Evolutionary conservation across 2,888 invertebrate genomes (phyloP).

Genomic region (Meta bourneti): DNA sequence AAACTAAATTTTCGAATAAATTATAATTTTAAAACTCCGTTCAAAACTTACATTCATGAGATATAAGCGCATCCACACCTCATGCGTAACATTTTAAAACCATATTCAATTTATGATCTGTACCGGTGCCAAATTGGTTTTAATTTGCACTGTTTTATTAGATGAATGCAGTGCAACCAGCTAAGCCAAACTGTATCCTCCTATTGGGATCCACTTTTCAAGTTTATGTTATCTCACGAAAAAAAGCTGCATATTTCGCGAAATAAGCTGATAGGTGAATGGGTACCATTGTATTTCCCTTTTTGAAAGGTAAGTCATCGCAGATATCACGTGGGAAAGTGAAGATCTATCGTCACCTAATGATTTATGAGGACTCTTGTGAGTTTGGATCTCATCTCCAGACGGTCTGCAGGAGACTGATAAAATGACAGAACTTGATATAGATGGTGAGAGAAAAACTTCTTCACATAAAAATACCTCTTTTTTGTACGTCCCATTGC

Average conservation of each 20-base stretch:
- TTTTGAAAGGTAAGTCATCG: constrained; percentile 24
- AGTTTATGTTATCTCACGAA: too few species aligned
- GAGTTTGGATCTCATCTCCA: constrained; percentile 60
- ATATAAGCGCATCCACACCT: too few species aligned
- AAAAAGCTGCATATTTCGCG: background rate
- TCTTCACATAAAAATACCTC: constrained; percentile 59
- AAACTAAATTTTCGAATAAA: too few species aligned
- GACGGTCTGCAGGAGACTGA: constrained; percentile 65
- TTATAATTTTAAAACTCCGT: too few species aligned
- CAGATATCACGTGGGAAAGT: constrained; percentile 41
- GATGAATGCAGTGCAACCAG: too few species aligned
- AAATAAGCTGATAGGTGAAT: background rate
- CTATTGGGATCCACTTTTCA: too few species aligned
- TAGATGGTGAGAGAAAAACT: constrained; percentile 55
- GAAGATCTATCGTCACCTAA: constrained; percentile 59
- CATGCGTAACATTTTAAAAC: too few species aligned
- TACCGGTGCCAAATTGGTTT: too few species aligned
- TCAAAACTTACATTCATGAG: too few species aligned
- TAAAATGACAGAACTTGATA: constrained; percentile 67
- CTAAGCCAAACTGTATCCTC: too few species aligned
- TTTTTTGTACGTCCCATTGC: constrained; percentile 64
- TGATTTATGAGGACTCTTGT: constrained; percentile 73
- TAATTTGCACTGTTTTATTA: too few species aligned
- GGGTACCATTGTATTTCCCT: background rate
- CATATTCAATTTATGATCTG: too few species aligned